Evolutionary conservation across 2,797 vertebrate genomes (phyloP), one percentile per base, ranked within the genome.

Genomic region (Hirundo rustica): DNA sequence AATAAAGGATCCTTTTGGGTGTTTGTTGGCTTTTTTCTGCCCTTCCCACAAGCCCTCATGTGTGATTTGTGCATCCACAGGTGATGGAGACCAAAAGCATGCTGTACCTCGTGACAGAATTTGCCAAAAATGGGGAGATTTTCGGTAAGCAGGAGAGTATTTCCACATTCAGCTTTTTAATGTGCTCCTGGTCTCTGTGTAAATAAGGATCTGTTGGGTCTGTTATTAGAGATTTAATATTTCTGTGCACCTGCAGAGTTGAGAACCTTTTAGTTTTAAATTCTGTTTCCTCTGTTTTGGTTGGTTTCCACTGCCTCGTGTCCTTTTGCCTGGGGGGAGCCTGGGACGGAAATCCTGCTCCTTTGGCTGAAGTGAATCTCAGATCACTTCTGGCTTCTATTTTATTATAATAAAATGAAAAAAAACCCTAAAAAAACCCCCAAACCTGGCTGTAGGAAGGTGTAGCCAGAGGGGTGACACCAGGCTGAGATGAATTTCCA

Each of bases 51-150:
- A 58, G 7, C 55, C 73, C 83, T 97, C 91, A 96, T 2, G 4
- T 62, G 54, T 27, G 19, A 78, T 95, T 96, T 96, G 36, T 96
- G 54, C 80, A 70, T 86, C 94, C 82, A 89, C 97, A 99, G 99
- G 99, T 99, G 97, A 99, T 99, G 99, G 99, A 99, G 98, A 99
- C 99, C 84, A 99, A 99, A 98, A 99, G 98, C 97, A 99, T 99
- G 99, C 98, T 99, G 96, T 99, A 99, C 97, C 98, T 99, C 58
- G 99, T 99, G 97, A 99, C 99, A 17, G 99, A 99, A 97, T 99
- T 99, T 95, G 99, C 99, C 97, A 99, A 99, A 98, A 99, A 99
- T 57, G 99, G 99, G 95, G 99, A 99, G 97, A 99, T 99, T 94
- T 99, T 99, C 3, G 99, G 99, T 99, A 98, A 99, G 99, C 97